phyloP scores from a whole-genome alignment of 2,888 invertebrate species.

The Plusia festucae region DNA sequence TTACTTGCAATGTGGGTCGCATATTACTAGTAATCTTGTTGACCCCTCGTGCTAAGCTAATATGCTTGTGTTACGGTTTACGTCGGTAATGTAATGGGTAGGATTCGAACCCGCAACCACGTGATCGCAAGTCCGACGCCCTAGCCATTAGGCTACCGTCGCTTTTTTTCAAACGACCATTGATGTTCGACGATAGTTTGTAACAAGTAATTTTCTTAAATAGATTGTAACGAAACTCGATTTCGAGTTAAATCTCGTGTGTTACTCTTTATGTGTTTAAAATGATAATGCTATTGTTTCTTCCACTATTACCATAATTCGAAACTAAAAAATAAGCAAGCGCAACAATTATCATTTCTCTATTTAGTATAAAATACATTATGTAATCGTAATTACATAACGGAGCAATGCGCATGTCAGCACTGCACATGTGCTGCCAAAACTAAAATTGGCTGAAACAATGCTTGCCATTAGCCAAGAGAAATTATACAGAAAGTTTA shows the following conservation, averaged over 20 bases:
- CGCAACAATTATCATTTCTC: conserved; percentile 35
- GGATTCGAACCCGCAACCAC: too few relatives aligned
- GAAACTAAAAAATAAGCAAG: conserved; percentile 7
- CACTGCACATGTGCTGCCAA: conserved; percentile 15
- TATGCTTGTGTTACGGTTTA: too few relatives aligned
- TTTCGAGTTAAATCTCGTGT: not conserved
- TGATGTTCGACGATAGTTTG: too few relatives aligned
- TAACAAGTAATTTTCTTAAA: too few relatives aligned
- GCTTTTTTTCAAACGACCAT: too few relatives aligned
- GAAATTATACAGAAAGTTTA: conserved; percentile 53
- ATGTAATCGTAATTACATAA: conserved; percentile 43
- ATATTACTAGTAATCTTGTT: too few relatives aligned
- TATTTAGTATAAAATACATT: conserved; percentile 23
- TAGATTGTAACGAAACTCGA: too few relatives aligned
- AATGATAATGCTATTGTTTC: not conserved
- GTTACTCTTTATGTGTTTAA: not conserved
- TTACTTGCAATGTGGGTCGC: too few relatives aligned
- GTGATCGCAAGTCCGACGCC: too few relatives aligned
- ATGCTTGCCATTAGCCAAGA: conserved; percentile 37
- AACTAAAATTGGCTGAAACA: conserved; percentile 31
- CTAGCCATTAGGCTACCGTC: too few relatives aligned
- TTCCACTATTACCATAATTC: conserved; percentile 20
- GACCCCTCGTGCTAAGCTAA: too few relatives aligned
- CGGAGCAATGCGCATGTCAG: conserved; percentile 29
- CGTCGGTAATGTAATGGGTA: too few relatives aligned